Conservation (phyloP, 2,113 vertebrate species). For the Shinisaurus crocodilurus region DNA sequence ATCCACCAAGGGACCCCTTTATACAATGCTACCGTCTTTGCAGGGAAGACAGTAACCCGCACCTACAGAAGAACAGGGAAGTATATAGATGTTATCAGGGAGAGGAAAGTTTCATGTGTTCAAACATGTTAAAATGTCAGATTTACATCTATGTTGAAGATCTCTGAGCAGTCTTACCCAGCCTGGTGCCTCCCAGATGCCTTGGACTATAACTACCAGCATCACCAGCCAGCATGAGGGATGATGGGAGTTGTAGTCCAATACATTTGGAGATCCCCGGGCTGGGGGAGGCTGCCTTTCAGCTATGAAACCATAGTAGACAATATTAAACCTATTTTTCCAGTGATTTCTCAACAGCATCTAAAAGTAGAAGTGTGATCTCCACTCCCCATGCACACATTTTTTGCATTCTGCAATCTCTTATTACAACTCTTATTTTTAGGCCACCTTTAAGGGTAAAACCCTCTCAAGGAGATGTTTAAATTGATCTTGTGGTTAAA, state of each 20-base stretch:
- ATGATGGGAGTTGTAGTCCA: not conserved
- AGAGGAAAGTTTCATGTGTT: not conserved
- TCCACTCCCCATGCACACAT: not conserved
- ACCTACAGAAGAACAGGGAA: conserved; percentile 74
- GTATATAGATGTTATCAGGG: not conserved
- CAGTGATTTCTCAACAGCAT: not conserved
- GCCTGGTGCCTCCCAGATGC: not conserved
- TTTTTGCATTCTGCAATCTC: not conserved
- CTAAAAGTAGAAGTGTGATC: not conserved
- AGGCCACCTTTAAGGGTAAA: too few species aligned
- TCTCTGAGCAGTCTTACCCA: too few species aligned
- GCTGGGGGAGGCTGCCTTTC: not conserved
- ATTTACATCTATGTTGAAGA: not conserved
- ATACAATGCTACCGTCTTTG: conserved; percentile 81
- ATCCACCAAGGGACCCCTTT: conserved; percentile 95
- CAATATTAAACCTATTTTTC: not conserved
- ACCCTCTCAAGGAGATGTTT: not conserved
- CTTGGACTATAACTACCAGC: not conserved
- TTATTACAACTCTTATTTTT: not conserved
- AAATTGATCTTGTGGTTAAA: not conserved
- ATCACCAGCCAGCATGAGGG: not conserved
- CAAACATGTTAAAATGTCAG: not conserved
- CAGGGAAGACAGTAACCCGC: conserved; percentile 89
- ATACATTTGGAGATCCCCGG: not conserved
- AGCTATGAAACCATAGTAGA: not conserved